Evolutionary conservation across 2,113 vertebrate genomes (phyloP).

Genomic region (Xenopus borealis): DNA sequence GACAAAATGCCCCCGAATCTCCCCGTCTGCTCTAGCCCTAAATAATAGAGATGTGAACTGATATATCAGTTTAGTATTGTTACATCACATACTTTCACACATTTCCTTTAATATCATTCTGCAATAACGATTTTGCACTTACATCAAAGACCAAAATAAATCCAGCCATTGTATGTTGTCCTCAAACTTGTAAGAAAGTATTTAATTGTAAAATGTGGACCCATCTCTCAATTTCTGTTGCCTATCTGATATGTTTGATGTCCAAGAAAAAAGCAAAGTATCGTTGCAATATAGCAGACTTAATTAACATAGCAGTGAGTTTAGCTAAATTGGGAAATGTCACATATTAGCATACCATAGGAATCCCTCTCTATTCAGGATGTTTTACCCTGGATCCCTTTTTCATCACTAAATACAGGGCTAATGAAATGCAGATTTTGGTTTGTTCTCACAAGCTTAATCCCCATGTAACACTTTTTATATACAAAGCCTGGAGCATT

Average conservation of each 20-base stretch:
- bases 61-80: no score
- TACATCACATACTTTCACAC: no score
- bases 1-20: no score
- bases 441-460: conserved; percentile 14
- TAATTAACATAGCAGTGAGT: conserved; percentile 62
- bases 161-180: no score
- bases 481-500: neutral
- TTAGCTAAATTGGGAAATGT: conserved; percentile 55
- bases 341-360: conserved; percentile 63
- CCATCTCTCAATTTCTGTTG: no score
- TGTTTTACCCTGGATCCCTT: conserved; percentile 56
- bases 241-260: neutral
- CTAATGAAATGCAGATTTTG: conserved; percentile 19
- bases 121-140: no score
- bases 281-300: conserved; percentile 72
- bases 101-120: no score
- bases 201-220: no score
- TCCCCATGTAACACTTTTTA: conserved; percentile 21
- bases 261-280: conserved; percentile 46
- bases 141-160: no score
- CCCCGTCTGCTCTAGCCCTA: no score
- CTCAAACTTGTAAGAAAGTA: no score
- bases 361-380: conserved; percentile 67
- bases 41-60: no score
- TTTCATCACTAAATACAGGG: conserved; percentile 51